phyloP scores from a whole-genome alignment of 1,140 invertebrate genomes.

The Probaryconus sp. region DNA sequence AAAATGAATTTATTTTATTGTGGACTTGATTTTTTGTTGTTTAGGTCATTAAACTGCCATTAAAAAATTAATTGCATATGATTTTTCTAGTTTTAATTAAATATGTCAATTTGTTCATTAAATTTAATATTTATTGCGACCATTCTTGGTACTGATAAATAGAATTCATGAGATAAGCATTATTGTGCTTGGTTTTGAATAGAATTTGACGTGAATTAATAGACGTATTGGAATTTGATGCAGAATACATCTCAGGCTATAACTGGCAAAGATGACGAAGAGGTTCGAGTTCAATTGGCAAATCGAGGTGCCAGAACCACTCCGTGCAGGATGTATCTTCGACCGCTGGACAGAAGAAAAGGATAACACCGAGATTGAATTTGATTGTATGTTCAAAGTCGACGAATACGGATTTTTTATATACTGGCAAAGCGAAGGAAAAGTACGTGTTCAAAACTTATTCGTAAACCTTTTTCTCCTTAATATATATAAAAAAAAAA shows the following conservation, averaged over 20 bases:
- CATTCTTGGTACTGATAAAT: constrained; percentile 2
- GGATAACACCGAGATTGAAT: constrained; percentile 92
- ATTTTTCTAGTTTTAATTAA: too few relatives aligned
- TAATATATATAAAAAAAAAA: too few relatives aligned
- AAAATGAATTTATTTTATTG: too few relatives aligned
- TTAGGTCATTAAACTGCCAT: too few relatives aligned
- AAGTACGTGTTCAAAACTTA: constrained; percentile 81
- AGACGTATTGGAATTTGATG: constrained; percentile 31
- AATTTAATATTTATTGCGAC: too few relatives aligned
- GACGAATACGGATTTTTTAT: constrained; percentile 99
- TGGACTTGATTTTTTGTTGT: too few relatives aligned
- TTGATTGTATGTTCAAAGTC: constrained; percentile 94
- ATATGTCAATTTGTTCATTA: too few relatives aligned
- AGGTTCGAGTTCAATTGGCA: constrained; percentile 99
- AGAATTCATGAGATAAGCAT: constrained; percentile 7
- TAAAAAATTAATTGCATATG: too few relatives aligned
- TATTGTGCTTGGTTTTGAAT: background rate
- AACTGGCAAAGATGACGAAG: constrained; percentile 89
- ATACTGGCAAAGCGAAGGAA: constrained; percentile 98
- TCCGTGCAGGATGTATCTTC: constrained; percentile 91
- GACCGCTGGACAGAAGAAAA: constrained; percentile 99
- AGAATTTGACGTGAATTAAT: constrained; percentile 23
- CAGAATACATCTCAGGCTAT: constrained; percentile 48
- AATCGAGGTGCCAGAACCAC: constrained; percentile 91
- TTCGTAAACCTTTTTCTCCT: too few relatives aligned